These are phyloP conservation scores for Cordilura impudica DNA, from an alignment of 2,888 invertebrate species.

Conservation along the genomic window DNA sequence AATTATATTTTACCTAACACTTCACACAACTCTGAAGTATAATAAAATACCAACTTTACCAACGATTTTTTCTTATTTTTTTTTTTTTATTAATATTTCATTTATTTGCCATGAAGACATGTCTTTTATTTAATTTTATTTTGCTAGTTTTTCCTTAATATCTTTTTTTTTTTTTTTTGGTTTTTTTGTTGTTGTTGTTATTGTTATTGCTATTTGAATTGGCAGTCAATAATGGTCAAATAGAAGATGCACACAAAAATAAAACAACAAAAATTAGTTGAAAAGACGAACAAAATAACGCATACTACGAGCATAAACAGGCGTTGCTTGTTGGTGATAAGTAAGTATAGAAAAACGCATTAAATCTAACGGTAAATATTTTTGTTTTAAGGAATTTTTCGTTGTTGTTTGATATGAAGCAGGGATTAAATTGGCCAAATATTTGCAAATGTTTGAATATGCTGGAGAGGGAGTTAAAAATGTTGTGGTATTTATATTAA, in stretches of 20 bases:
- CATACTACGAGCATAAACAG: slow-evolving; percentile 12
- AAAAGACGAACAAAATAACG: not conserved
- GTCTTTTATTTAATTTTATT: not conserved
- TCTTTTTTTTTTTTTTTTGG: not conserved
- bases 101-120: not conserved
- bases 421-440: slow-evolving; percentile 19
- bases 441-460: not conserved
- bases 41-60: no score
- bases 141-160: not conserved
- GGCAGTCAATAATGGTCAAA: slow-evolving; percentile 35
- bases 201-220: slow-evolving; percentile 45
- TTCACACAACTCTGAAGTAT: no score
- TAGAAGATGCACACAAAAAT: not conserved
- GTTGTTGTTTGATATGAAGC: slow-evolving; percentile 11
- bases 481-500: not conserved
- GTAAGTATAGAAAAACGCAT: slow-evolving; percentile 15
- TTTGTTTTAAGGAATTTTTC: slow-evolving; percentile 29
- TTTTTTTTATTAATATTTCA: not conserved
- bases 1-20: no score
- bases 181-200: slow-evolving; percentile 38
- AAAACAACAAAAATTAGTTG: slow-evolving; percentile 19
- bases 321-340: slow-evolving; percentile 32
- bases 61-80: no score
- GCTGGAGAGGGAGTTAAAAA: not conserved
- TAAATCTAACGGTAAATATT: slow-evolving; percentile 42